These are phyloP conservation scores for Montifringilla adamsi DNA, from an alignment of 2,113 vertebrate genomes.

Conservation along the genomic window DNA sequence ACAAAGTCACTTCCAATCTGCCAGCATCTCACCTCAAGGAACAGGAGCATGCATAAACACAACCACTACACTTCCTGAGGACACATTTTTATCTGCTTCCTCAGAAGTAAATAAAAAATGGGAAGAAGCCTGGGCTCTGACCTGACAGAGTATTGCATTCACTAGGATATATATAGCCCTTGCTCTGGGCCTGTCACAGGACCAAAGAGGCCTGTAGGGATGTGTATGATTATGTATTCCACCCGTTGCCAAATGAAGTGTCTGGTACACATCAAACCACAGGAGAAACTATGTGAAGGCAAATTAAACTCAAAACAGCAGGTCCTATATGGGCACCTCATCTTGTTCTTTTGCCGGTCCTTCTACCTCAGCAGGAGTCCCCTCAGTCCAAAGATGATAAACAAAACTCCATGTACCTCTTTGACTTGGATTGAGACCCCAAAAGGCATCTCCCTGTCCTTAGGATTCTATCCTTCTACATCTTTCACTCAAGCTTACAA, in stretches of 20 bases:
- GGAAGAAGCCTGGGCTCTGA: neutral
- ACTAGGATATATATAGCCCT: neutral
- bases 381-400: neutral
- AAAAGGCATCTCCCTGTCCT: neutral
- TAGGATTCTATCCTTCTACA: neutral
- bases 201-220: neutral
- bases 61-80: neutral
- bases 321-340: neutral
- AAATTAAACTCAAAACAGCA: neutral
- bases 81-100: neutral
- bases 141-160: neutral
- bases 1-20: neutral
- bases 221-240: neutral
- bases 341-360: neutral
- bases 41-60: neutral
- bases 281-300: neutral
- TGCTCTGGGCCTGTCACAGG: neutral
- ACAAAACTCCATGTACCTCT: neutral
- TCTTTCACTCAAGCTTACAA: neutral
- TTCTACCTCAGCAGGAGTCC: neutral
- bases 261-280: neutral
- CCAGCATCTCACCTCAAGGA: constrained; percentile 19
- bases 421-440: neutral
- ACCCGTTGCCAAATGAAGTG: neutral
- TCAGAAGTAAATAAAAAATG: neutral